Base-by-base conservation (phyloP, 2,797 vertebrate genomes). In the Poecilia velifera region DNA sequence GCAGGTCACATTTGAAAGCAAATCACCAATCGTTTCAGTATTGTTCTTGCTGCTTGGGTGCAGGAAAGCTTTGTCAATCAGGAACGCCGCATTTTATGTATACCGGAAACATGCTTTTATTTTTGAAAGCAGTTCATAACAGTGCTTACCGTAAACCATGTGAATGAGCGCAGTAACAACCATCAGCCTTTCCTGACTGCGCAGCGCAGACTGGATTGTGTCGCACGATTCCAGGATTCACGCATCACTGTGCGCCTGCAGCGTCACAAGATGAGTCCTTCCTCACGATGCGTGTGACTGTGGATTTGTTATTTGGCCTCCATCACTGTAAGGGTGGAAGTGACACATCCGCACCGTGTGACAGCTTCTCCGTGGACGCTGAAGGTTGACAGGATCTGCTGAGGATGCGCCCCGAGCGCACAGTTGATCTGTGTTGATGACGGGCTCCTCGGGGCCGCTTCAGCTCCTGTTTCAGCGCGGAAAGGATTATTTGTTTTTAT, bases 321-420 rank as follows among this genome's bases (percentile, higher is more conserved):
- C 74, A 41, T 68, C 59, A 70, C 6, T 20, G 51, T 47, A 0
- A 46, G 73, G 79, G 68, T 77, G 72, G 62, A 66, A 76, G 81
- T 57, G 81, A 79, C 85, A 59, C 1, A 25, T 46, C 8, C 53
- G 16, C 71, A 34, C 57, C 22, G 22, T 1, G 68, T 66, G 84
- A 78, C 78, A 71, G 59, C 74, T 31, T 51, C 79, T 80, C 80
- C 64, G 76, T 6, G 73, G 53, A 72, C 74, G 25, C 66, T 51
- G 74, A 73, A 43, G 36, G 4, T 0, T 62, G 84, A 76, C 70
- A 51, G 86, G 73, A 82, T 72, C 79, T 77, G 59, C 59, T 16
- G 10, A 74, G 86, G 85, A 83, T 73, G 81, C 81, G 68, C 62
- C 68, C 59, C 4, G 0, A 2, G 82, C 85, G 80, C 84, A 41